These are phyloP conservation scores for Drosophila rubida DNA, from an alignment of 2,888 invertebrate genomes.

Conservation along the genomic window DNA sequence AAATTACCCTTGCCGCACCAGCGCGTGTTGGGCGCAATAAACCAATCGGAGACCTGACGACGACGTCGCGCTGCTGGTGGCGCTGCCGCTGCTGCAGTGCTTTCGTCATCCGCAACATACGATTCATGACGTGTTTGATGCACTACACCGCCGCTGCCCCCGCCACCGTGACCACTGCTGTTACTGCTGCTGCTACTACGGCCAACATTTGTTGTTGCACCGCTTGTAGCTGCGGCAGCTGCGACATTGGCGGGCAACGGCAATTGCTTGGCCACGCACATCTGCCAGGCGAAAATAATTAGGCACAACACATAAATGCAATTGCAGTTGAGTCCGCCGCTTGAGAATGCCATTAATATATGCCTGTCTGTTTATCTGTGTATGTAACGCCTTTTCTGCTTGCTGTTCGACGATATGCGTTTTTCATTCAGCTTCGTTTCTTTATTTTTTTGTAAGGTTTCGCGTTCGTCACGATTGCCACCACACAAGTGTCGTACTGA, in stretches of 20 bases:
- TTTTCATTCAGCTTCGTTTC: conserved; percentile 40
- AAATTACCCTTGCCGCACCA: conserved; percentile 97
- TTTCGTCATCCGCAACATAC: conserved; percentile 71
- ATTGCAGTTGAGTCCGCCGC: conserved; percentile 23
- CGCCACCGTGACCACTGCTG: neutral
- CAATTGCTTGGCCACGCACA: conserved; percentile 49
- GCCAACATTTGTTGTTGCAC: conserved; percentile 34
- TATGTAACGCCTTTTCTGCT: neutral
- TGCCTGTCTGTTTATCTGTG: conserved; percentile 1
- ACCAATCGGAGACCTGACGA: conserved; percentile 86
- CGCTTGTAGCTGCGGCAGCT: conserved; percentile 40
- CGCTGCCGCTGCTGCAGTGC: conserved; percentile 17
- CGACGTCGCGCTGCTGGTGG: conserved; percentile 44
- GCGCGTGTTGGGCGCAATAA: conserved; percentile 95
- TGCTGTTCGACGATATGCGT: neutral
- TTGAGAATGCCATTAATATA: conserved; percentile 34
- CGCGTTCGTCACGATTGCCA: conserved; percentile 38
- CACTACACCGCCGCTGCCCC: conserved; percentile 2
- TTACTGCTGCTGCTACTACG: conserved; percentile 18
- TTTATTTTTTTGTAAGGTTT: conserved; percentile 42
- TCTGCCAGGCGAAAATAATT: conserved; percentile 45
- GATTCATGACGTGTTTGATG: conserved; percentile 63
- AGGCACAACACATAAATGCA: conserved; percentile 36
- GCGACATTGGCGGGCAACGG: conserved; percentile 59
- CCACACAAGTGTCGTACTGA: conserved; percentile 33